Percentiles rank a stretch among this genome's conserved stretches.
phyloP scores from a whole-genome alignment of 23 tunicate species.

The Pegea sp. region DNA sequence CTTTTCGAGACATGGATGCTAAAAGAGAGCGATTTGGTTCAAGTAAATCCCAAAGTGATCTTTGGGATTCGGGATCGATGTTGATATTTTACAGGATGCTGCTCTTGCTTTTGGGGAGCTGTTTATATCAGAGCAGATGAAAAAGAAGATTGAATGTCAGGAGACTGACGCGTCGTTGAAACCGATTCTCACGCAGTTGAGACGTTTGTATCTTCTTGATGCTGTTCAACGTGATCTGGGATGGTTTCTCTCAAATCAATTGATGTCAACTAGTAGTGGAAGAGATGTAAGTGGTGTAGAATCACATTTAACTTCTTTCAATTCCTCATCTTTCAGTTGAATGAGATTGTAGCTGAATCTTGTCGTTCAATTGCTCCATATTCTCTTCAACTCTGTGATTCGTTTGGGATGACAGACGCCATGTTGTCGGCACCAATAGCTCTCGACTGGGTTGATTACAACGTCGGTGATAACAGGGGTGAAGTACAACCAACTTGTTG shows the following conservation, averaged over 20 bases:
- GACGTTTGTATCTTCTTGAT: constrained; percentile 45
- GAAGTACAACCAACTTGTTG: constrained; percentile 50
- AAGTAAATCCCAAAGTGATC: constrained; percentile 19
- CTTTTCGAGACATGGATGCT: constrained; percentile 92
- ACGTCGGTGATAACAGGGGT: constrained; percentile 65
- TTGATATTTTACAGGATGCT: constrained; percentile 27
- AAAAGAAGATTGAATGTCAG: constrained; percentile 25
- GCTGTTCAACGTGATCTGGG: constrained; percentile 60
- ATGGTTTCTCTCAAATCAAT: constrained; percentile 58
- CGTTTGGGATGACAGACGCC: constrained; percentile 48
- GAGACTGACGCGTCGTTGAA: constrained; percentile 34
- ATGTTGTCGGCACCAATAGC: constrained; percentile 88
- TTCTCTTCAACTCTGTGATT: constrained; percentile 41
- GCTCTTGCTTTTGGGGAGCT: constrained; percentile 75
- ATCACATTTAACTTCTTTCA: background rate
- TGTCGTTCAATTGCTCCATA: constrained; percentile 48
- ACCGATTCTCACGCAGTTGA: constrained; percentile 27
- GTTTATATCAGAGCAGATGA: constrained; percentile 26
- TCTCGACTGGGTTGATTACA: constrained; percentile 70
- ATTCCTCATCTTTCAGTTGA: constrained; percentile 10
- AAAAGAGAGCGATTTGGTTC: constrained; percentile 78
- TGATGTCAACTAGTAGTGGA: constrained; percentile 33
- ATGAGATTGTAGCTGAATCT: constrained; percentile 48
- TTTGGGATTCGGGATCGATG: too few relatives aligned
- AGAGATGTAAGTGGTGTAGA: constrained; percentile 17